Evolutionary conservation across 2,888 invertebrate species (phyloP).

Genomic region (Acanthosepion lycidas): DNA sequence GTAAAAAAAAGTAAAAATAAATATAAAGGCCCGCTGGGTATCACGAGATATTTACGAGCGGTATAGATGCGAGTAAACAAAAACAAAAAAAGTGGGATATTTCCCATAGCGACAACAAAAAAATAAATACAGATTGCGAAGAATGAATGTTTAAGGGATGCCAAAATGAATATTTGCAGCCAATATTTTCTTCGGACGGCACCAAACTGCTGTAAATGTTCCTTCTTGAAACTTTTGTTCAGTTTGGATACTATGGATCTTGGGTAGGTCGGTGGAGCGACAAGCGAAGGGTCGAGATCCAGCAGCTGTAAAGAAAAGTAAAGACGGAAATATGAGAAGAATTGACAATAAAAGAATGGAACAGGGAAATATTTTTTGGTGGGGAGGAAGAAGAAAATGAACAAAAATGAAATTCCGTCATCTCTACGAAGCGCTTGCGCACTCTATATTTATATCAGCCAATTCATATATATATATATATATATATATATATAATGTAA

Average conservation of each 20-base stretch:
- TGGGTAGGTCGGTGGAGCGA: background rate
- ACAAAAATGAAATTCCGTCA: too few relatives aligned
- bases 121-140: background rate
- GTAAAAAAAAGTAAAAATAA: background rate
- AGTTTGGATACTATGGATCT: background rate
- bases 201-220: background rate
- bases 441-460: too few relatives aligned
- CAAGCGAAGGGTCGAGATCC: too few relatives aligned
- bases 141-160: background rate
- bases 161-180: background rate
- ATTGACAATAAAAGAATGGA: too few relatives aligned
- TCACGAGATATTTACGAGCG: background rate
- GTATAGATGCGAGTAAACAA: background rate
- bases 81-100: background rate
- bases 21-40: background rate
- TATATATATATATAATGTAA: too few relatives aligned
- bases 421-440: too few relatives aligned
- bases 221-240: background rate
- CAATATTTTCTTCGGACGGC: background rate
- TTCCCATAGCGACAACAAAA: background rate
- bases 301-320: too few relatives aligned
- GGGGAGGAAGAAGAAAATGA: too few relatives aligned
- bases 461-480: too few relatives aligned
- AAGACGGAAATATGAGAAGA: too few relatives aligned
- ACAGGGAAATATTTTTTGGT: too few relatives aligned